Conservation (phyloP, 2,797 vertebrate genomes). For the Enteromius mattozi region DNA sequence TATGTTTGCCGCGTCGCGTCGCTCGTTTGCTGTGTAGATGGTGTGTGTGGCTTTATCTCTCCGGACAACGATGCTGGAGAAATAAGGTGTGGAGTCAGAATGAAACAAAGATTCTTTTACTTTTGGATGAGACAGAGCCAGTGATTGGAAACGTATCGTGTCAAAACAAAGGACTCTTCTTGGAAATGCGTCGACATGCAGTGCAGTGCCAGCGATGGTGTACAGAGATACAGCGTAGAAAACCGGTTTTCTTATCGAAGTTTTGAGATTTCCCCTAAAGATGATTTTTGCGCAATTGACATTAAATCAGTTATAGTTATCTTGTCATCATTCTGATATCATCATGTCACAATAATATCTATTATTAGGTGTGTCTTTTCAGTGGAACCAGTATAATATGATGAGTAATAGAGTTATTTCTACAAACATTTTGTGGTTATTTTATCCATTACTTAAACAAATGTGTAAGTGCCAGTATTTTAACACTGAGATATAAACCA, state of each 20-base stretch:
- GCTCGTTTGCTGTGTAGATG: background rate
- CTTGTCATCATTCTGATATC: background rate
- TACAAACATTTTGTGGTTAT: background rate
- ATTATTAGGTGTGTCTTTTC: background rate
- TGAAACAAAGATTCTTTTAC: background rate
- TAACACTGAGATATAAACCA: background rate
- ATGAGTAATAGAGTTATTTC: background rate
- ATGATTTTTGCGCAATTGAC: background rate
- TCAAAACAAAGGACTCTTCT: background rate
- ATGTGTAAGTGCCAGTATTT: background rate
- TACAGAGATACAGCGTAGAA: background rate
- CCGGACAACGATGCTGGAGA: no score
- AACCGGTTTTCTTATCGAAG: constrained; percentile 8
- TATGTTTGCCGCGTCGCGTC: background rate
- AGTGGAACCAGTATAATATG: background rate
- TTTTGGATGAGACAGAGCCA: background rate
- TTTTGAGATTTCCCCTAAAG: background rate
- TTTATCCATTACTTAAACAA: background rate
- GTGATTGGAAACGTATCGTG: background rate
- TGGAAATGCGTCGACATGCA: background rate
- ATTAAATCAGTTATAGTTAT: background rate
- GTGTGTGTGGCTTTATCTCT: background rate
- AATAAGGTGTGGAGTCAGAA: background rate
- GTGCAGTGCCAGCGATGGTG: background rate
- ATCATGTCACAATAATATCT: background rate